Conservation (phyloP, 2,797 vertebrate species). For the Schizopygopsis malacanthus region DNA sequence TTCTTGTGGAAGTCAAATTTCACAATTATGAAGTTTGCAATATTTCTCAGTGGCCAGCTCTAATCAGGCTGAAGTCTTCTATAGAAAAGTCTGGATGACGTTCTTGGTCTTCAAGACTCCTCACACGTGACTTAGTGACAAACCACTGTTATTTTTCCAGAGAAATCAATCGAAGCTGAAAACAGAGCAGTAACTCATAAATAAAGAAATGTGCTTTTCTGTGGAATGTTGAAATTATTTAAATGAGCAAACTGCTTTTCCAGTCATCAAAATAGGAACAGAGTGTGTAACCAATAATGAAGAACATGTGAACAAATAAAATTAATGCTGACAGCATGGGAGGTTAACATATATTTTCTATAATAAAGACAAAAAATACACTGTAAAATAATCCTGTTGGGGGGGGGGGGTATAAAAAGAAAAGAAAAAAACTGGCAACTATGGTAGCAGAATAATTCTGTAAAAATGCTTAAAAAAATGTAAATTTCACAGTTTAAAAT, state of each 20-base stretch:
- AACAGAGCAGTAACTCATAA: constrained; percentile 22
- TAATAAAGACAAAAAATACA: neutral
- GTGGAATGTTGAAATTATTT: constrained; percentile 20
- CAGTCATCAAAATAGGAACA: neutral
- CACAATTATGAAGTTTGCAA: neutral
- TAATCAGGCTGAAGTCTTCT: neutral
- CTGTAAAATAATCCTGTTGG: too few relatives aligned
- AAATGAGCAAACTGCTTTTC: neutral
- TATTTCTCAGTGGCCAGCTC: neutral
- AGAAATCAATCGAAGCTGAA: constrained; percentile 4
- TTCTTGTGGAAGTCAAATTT: neutral
- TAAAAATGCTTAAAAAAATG: neutral
- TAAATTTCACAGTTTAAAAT: neutral
- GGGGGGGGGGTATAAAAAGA: neutral
- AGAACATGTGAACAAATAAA: neutral
- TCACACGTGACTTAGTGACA: constrained; percentile 11
- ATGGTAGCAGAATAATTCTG: neutral
- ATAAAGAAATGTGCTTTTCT: constrained; percentile 25
- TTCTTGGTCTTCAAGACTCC: neutral
- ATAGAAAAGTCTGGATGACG: neutral
- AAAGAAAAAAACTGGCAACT: neutral
- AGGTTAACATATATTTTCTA: neutral
- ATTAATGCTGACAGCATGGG: neutral
- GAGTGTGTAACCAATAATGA: neutral
- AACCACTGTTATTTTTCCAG: constrained; percentile 15